Evolutionary conservation across 2,113 vertebrate species (phyloP).

Genomic region (Erythrocercus mccallii): DNA sequence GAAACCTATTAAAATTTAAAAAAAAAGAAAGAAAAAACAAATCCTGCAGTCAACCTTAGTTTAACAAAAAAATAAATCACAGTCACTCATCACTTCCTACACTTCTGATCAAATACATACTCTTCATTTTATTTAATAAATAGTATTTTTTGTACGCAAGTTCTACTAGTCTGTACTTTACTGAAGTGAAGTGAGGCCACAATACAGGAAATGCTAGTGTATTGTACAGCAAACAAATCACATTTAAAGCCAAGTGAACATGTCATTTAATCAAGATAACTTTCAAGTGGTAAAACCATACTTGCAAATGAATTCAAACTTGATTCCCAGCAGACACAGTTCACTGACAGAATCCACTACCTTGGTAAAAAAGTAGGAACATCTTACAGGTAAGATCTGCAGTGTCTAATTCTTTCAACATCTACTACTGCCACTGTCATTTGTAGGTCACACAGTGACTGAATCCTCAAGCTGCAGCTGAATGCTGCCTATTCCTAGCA

Average conservation of each 20-base stretch:
- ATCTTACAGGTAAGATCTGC: not conserved
- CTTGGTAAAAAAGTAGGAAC: not conserved
- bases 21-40: not conserved
- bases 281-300: not conserved
- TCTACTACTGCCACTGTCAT: not conserved
- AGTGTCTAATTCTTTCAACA: not conserved
- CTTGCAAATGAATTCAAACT: not conserved
- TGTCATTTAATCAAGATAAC: not conserved
- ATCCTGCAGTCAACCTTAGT: not conserved
- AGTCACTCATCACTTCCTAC: not conserved
- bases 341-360: not conserved
- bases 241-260: not conserved
- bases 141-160: not conserved
- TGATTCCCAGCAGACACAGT: not conserved
- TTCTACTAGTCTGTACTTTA: not conserved
- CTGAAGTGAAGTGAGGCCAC: not conserved
- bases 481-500: not conserved
- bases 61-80: not conserved
- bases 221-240: not conserved
- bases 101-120: not conserved
- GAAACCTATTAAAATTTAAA: not conserved
- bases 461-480: not conserved
- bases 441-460: not conserved
- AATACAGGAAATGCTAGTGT: not conserved
- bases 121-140: not conserved